phyloP scores from a whole-genome alignment of 2,888 invertebrate genomes.

The Phlogophora meticulosa region DNA sequence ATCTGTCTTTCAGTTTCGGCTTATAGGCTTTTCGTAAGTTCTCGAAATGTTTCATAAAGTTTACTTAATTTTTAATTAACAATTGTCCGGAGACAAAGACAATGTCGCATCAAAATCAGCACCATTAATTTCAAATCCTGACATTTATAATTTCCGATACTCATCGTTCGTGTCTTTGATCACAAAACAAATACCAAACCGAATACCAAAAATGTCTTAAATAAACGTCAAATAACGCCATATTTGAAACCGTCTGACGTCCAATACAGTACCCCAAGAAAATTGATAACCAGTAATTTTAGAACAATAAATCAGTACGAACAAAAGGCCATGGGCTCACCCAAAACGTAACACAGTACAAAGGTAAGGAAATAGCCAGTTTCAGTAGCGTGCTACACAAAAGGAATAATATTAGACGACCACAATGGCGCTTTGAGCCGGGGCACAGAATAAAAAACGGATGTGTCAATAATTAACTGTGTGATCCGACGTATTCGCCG shows the following conservation, averaged over 20 bases:
- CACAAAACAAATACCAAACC: conserved; percentile 33
- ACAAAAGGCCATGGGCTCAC: conserved; percentile 74
- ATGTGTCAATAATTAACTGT: conserved; percentile 91
- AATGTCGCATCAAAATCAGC: not conserved
- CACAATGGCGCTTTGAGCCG: conserved; percentile 78
- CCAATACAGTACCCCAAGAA: conserved; percentile 62
- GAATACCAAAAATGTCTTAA: conserved; percentile 23
- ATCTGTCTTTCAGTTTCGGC: not conserved
- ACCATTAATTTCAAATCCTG: not conserved
- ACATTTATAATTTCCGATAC: conserved; percentile 43
- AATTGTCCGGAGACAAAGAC: not conserved
- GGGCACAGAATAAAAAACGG: conserved; percentile 85
- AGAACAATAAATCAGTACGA: conserved; percentile 73
- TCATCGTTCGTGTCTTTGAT: conserved; percentile 34
- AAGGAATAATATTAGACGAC: conserved; percentile 81
- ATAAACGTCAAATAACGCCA: conserved; percentile 32
- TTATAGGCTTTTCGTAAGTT: not conserved
- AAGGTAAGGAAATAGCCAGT: conserved; percentile 87
- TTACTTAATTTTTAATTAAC: not conserved
- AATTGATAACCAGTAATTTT: conserved; percentile 74
- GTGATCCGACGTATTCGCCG: conserved; percentile 85
- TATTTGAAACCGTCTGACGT: conserved; percentile 43
- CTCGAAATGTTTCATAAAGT: not conserved
- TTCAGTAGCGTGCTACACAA: conserved; percentile 75
- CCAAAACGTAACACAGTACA: conserved; percentile 75